Evolutionary conservation across 92 coral and sea anemone genomes (phyloP), one percentile per base, ranked within the genome.

Genomic region (Parazoanthus swiftii): DNA sequence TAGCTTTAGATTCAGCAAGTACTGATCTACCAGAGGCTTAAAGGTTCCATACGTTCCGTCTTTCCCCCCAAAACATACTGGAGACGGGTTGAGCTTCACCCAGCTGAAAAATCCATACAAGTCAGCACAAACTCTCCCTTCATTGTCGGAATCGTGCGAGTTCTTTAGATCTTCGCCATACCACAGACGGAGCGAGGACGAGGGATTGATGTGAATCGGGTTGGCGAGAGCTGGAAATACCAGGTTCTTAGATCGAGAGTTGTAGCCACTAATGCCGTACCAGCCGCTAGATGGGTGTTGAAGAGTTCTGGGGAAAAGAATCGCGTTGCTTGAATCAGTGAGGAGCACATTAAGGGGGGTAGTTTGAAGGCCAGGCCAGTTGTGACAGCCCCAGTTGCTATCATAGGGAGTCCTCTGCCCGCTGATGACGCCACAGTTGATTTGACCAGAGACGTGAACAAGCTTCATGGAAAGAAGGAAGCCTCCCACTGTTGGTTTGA

Each of bases 121-220:
- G 85, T 93, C 95, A 7, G 92, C 95, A 66, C 95, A 93, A 9
- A 91, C 95, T 38, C 91, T 81, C 8, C 95, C 95, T 37, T 88
- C 68, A 71, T 91, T 89, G 86, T 93, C 91, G 5, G 42, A 0
- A 58, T 81, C 83, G 4, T 70, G 9, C 76, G 87, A 79, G 74
- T 85, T 80, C 35, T 26, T 81, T 85, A 93, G 74, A 72, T 93
- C 95, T 42, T 93, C 95, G n/a, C 95, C 92, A 44, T 88, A 93
- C 95, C 95, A 92, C 25, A 75, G 50, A 37, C 46, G 79, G 23
- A 75, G 79, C 25, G 79, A 39, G 48, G 79, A 16, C 20, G 37
- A 21, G 16, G 54, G 79, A 39, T 42, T 75, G 21, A 75, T 42
- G 43, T 20, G 79, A 13, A 18, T 2, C 18, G 79, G 79, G 8